These are phyloP conservation scores for Scaptomyza parva DNA, from an alignment of 2,888 invertebrate species.

Conservation along the genomic window DNA sequence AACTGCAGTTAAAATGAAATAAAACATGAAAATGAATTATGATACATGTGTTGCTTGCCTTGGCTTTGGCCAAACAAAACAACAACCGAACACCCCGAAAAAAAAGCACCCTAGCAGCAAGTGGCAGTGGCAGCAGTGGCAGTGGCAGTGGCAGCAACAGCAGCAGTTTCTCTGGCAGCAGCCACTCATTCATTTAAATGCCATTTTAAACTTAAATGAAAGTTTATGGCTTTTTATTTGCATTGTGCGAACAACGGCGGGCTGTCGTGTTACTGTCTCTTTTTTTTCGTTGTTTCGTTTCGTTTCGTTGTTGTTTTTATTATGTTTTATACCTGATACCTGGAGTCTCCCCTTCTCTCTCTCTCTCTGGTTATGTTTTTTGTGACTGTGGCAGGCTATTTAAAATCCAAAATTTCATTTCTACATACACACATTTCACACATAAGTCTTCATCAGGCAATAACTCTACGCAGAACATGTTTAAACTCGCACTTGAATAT, in stretches of 20 bases:
- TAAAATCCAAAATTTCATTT: constrained; percentile 47
- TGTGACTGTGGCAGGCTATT: constrained; percentile 20
- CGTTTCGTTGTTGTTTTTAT: constrained; percentile 13
- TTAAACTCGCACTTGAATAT: constrained; percentile 13
- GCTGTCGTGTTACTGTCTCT: constrained; percentile 24
- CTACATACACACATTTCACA: not conserved
- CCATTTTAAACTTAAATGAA: constrained; percentile 83
- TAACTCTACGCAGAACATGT: constrained; percentile 1
- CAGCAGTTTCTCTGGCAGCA: constrained; percentile 29
- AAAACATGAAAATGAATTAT: constrained; percentile 82
- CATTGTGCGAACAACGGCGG: constrained; percentile 51
- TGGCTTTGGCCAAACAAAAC: constrained; percentile 21
- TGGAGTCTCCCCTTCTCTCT: not conserved
- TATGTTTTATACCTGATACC: constrained; percentile 36
- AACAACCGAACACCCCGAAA: constrained; percentile 20
- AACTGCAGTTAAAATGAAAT: constrained; percentile 70
- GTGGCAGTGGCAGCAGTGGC: constrained; percentile 28
- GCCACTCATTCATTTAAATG: constrained; percentile 83
- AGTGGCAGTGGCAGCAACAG: constrained; percentile 22
- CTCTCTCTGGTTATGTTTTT: not conserved
- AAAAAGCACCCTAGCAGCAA: constrained; percentile 2
- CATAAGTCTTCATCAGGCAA: constrained; percentile 44
- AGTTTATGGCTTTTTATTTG: constrained; percentile 80
- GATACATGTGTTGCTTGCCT: constrained; percentile 76
- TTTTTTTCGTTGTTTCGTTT: constrained; percentile 1